Base-by-base conservation (phyloP, 2,113 vertebrate genomes). In the Engraulis encrasicolus region DNA sequence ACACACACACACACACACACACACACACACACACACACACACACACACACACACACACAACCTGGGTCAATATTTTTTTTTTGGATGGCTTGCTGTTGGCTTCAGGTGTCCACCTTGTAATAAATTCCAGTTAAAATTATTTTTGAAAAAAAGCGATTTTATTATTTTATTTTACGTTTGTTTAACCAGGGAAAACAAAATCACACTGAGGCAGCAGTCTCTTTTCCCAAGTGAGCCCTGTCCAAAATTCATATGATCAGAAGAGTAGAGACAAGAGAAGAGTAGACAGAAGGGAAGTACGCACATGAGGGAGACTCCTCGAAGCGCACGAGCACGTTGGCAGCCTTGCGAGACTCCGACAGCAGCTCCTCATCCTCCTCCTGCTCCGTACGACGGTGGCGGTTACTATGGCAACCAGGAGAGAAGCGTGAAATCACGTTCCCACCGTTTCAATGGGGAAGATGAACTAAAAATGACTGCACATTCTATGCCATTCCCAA, bases 221-320 rank as follows among this genome's bases (percentile, higher is more conserved):
- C n/a, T n/a, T n/a, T n/a, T n/a, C n/a, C n/a, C n/a, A n/a, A 1
- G 27, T 27, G 58, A 66, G n/a, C n/a, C n/a, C n/a, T 23, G 58
- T 23, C n/a, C 7, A 27, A 20, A 23, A 66, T 19, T 5, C 54
- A n/a, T n/a, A n/a, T n/a, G 40, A 45, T 9, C 9, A 23, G n/a
- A 61, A 5, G 14, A n/a, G 34, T 37, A 82, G 77, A 6, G 66
- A 74, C 23, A 31, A 19, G 61, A 4, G 11, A 0, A 48, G 6
- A n/a, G 34, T 37, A 82, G 77, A 6, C 27, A 74, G 61, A 31
- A 19, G 61, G 14, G 11, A 0, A 48, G 6, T 34, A 93, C 96
- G 93, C 88, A 97, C 96, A 97, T 0, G 97, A 97, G 74, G 97
- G 97, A 0, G 97, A 97, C 58, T 97, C 96, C 86, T 97, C 97